These are phyloP conservation scores for Redunca redunca DNA, from an alignment of 2,113 vertebrate species.

Conservation along the genomic window DNA sequence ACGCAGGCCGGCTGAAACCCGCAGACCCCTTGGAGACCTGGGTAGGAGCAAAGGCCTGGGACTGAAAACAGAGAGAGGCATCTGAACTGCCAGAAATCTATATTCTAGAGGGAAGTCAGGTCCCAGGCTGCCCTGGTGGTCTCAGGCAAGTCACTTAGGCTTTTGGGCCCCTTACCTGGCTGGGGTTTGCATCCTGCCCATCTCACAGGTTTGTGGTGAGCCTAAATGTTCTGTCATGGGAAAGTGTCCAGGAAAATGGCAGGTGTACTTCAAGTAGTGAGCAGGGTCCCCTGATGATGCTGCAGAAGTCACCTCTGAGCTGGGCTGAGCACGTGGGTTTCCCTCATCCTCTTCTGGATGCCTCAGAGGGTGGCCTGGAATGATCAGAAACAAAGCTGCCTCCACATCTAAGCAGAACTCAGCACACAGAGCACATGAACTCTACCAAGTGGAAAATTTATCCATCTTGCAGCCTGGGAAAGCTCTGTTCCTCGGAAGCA, in stretches of 20 bases:
- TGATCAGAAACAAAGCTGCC: neutral
- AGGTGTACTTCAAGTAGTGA: neutral
- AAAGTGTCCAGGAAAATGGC: neutral
- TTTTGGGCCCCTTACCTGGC: neutral
- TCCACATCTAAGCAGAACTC: neutral
- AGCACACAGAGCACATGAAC: fast-evolving
- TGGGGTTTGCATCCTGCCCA: neutral
- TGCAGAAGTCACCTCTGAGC: neutral
- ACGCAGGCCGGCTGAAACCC: neutral
- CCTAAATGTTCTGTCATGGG: neutral
- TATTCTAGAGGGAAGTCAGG: neutral
- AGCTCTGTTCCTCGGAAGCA: neutral
- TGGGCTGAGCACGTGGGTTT: neutral
- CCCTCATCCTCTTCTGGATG: neutral
- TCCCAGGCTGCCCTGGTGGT: neutral
- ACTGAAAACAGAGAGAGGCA: neutral
- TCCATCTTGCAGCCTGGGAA: neutral
- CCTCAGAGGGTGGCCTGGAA: neutral
- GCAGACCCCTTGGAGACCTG: neutral
- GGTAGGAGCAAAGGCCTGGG: neutral
- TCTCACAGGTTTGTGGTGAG: neutral
- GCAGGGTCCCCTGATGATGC: neutral
- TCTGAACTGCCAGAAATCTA: no score
- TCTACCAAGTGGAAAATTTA: fast-evolving
- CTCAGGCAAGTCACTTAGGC: neutral